Evolutionary conservation across 2,113 vertebrate species (phyloP), one percentile per base, ranked within the genome.

Genomic region (Corythornis madagascariensis): DNA sequence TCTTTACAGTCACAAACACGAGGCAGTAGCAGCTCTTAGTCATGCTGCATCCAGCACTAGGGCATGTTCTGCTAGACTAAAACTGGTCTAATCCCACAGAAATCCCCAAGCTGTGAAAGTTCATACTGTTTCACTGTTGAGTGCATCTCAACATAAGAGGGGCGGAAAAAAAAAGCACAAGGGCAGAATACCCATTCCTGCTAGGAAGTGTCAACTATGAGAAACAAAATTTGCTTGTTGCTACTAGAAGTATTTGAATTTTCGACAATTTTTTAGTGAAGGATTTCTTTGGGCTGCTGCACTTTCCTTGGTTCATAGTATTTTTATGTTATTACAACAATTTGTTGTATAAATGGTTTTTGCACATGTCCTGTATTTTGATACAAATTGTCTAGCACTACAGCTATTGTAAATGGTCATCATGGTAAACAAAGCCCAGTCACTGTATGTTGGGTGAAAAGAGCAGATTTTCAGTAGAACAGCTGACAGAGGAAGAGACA

Each of bases 401-500:
- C 2, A 4, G 57, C 70, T 56, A 25, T 89, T 9, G 9, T 60
- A 89, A 84, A 45, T 88, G 92, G 89, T 74, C 92, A 93, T 52
- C 79, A 26, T 10, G 20, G 89, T 89, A 96, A 96, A 93, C 91
- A 96, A 95, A 93, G 94, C 18, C 89, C 94, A 80, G 60, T 11
- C 56, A 16, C 72, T 60, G 82, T 11, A 10, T 43, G n/a, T 2
- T 52, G 87, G 92, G 69, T 86, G 57, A 88, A 91, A 83, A 71
- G 84, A 95, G 83, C 87, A 94, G 84, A 89, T 89, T 53, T 89
- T 64, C 94, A 85, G 65, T 6, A 7, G 42, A 72, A 48, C 84
- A 94, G 95, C 94, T 96, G 92, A 94, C 83, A 85, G 90, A 69
- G 42, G 81, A 94, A 93, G 88, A 96, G 94, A 89, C 86, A 82